phyloP scores from a whole-genome alignment of 2,113 vertebrate genomes.

The Cyprinodon variegatus region DNA sequence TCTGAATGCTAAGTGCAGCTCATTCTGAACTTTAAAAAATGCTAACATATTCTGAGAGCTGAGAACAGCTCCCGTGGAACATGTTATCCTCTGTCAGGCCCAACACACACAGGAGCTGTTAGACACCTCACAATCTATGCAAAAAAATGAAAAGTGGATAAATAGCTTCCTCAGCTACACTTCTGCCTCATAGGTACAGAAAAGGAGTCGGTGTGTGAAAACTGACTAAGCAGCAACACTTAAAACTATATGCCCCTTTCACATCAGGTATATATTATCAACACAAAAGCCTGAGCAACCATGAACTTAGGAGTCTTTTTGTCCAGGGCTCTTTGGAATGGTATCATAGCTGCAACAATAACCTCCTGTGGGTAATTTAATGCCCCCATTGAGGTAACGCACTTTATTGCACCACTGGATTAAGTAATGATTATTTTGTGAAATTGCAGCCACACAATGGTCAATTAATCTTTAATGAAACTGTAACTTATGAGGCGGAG shows the following conservation, averaged over 20 bases:
- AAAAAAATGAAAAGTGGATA: slow-evolving; percentile 63
- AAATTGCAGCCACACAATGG: slow-evolving; percentile 79
- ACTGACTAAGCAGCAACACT: slow-evolving; percentile 52
- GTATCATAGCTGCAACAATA: slow-evolving; percentile 58
- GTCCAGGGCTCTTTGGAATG: slow-evolving; percentile 63
- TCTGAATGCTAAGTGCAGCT: slow-evolving; percentile 62
- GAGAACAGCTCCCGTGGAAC: slow-evolving; percentile 56
- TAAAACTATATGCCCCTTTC: slow-evolving; percentile 33
- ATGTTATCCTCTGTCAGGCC: slow-evolving; percentile 54
- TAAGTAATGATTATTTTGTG: slow-evolving; percentile 83
- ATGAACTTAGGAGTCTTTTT: slow-evolving; percentile 50
- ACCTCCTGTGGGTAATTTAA: slow-evolving; percentile 69
- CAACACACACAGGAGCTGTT: slow-evolving; percentile 37
- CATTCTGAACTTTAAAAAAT: slow-evolving; percentile 64
- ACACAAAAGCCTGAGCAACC: slow-evolving; percentile 8
- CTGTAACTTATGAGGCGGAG: slow-evolving; percentile 75
- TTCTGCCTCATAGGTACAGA: slow-evolving; percentile 36
- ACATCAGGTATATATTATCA: slow-evolving; percentile 41
- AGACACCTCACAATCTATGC: slow-evolving; percentile 44
- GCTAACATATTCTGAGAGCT: slow-evolving; percentile 55
- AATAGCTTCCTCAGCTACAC: slow-evolving; percentile 60
- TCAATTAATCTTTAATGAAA: slow-evolving; percentile 84
- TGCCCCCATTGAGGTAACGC: slow-evolving; percentile 69
- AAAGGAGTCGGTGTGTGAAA: slow-evolving; percentile 32
- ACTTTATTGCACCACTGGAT: slow-evolving; percentile 77